Evolutionary conservation across 2,113 vertebrate genomes (phyloP).

Genomic region (Ceyx margarethae): DNA sequence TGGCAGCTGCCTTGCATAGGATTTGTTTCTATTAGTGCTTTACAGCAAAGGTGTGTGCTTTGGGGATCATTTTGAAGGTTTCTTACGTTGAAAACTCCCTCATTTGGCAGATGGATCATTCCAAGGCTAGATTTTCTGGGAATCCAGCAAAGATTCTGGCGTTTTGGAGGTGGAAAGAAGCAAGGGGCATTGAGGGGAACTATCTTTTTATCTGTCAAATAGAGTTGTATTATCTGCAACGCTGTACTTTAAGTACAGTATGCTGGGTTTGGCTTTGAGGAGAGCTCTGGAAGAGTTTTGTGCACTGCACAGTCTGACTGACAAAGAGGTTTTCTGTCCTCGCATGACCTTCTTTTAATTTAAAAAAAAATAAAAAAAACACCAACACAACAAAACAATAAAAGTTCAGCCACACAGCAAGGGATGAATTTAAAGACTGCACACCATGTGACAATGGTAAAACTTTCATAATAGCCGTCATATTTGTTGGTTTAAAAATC

Average conservation of each 20-base stretch:
- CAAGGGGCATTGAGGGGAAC: background rate
- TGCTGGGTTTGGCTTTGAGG: constrained; percentile 17
- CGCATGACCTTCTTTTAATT: constrained; percentile 55
- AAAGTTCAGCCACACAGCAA: constrained; percentile 68
- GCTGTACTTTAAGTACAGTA: background rate
- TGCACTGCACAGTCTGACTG: constrained; percentile 34
- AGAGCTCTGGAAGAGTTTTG: constrained; percentile 55
- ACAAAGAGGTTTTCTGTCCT: constrained; percentile 64
- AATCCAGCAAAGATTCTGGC: background rate
- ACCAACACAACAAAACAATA: constrained; percentile 17
- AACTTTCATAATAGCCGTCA: constrained; percentile 66
- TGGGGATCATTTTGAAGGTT: background rate
- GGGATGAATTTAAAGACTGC: constrained; percentile 67
- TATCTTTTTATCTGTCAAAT: constrained; percentile 31
- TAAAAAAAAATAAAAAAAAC: background rate
- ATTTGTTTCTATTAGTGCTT: background rate
- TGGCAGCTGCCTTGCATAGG: background rate
- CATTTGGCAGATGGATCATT: background rate
- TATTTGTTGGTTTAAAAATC: constrained; percentile 72
- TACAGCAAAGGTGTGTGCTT: constrained; percentile 7
- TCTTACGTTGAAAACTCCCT: constrained; percentile 12
- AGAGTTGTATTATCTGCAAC: constrained; percentile 30
- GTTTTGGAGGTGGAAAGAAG: constrained; percentile 14
- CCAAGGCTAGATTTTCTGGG: constrained; percentile 30
- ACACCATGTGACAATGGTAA: constrained; percentile 66